Base-by-base conservation (phyloP, 2,797 vertebrate genomes). In the Crossoptilon crossoptilon region DNA sequence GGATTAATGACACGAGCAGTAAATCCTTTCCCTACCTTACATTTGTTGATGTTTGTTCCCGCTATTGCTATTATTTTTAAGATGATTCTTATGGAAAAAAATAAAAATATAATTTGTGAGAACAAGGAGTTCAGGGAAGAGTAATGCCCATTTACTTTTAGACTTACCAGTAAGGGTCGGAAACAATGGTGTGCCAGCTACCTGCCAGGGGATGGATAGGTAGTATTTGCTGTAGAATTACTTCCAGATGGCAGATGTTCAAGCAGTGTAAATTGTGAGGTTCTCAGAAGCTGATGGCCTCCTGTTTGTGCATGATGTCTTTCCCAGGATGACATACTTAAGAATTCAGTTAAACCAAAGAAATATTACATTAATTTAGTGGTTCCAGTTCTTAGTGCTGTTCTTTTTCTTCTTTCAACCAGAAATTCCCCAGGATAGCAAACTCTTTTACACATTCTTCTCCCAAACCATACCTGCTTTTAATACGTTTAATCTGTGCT, bases 21-120 rank as follows among this genome's bases (percentile, higher is more conserved):
- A 87, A 91, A 80, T 86, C 56, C 69, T 90, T 92, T 80, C 60
- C 66, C 41, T 91, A 39, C 27, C 19, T 73, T 49, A 31, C 14
- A 51, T 56, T 70, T 84, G 19, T 14, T 76, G 46, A 23, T 82
- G 29, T 94, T 87, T 78, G 22, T 64, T 93, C 48, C 31, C 26
- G 67, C 71, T 91, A 15, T 66, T 60, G 5, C 43, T 72, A 1
- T 10, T 69, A 14, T n/a, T 90, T 82, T 76, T 24, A 37, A 78
- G 70, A 33, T 8, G 27, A 3, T 46, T 49, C 82, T 37, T 27
- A 22, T 35, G 43, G 81, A 37, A 66, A 71, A 92, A 87, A 91
- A 56, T 9, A 68, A 48, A 66, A 44, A 27, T 4, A 2, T 1
- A 23, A 17, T 60, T 35, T 81, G 17, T 73, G 51, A 85, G 39